These are phyloP conservation scores for Hoplostethus mediterraneus DNA, from an alignment of 2,797 vertebrate species.

Conservation along the genomic window DNA sequence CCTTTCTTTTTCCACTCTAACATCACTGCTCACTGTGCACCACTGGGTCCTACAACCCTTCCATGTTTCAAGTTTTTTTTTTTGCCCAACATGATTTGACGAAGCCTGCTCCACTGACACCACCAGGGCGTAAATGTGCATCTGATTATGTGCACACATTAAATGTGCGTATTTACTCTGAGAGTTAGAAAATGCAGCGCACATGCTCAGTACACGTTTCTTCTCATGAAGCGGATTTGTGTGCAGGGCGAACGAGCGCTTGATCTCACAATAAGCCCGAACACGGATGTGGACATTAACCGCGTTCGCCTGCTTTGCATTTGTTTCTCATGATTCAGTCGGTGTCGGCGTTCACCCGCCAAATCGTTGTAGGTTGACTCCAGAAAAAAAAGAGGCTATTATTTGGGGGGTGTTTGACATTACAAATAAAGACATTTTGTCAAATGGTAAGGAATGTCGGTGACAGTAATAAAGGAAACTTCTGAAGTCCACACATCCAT, in stretches of 20 bases:
- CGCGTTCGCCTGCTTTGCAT: neutral
- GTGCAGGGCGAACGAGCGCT: neutral
- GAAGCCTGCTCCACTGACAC: slow-evolving; percentile 26
- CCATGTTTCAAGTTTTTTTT: slow-evolving; percentile 41
- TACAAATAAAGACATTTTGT: neutral
- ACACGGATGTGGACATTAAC: neutral
- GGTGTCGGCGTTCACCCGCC: neutral
- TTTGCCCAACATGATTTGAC: slow-evolving; percentile 39
- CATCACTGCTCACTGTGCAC: slow-evolving; percentile 27
- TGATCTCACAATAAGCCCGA: neutral
- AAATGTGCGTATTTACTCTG: neutral
- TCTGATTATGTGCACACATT: too few relatives aligned
- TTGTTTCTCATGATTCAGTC: neutral
- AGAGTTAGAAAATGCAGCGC: neutral
- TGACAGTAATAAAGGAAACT: slow-evolving; percentile 8
- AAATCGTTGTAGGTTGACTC: neutral
- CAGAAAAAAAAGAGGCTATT: neutral
- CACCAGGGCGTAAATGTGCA: slow-evolving; percentile 14
- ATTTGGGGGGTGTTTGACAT: neutral
- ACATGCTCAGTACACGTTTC: neutral
- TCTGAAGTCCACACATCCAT: slow-evolving; percentile 27
- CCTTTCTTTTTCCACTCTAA: slow-evolving; percentile 72
- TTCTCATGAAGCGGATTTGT: neutral
- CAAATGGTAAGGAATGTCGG: too few relatives aligned
- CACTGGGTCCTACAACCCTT: slow-evolving; percentile 71